Evolutionary conservation across 2,797 vertebrate species (phyloP).

Genomic region (Ceyx erithaca): DNA sequence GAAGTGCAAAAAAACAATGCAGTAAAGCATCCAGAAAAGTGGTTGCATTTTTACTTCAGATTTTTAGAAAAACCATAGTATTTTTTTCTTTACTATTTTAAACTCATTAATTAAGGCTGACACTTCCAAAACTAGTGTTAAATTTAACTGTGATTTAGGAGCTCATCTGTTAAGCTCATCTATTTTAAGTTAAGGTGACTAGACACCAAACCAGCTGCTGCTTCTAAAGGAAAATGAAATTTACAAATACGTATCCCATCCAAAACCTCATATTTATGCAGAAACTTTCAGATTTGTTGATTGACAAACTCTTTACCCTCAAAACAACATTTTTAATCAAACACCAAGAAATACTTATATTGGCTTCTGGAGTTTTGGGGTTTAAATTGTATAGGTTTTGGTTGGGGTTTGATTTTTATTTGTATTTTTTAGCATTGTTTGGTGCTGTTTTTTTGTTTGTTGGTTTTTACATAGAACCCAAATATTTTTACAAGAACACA

Average conservation of each 20-base stretch:
- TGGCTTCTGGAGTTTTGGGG: background rate
- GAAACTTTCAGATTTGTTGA: background rate
- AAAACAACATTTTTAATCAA: background rate
- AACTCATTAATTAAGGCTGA: background rate
- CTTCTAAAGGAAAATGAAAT: background rate
- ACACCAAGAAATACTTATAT: background rate
- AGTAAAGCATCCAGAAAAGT: background rate
- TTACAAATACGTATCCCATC: accelerated
- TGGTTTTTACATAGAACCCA: background rate
- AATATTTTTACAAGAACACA: background rate
- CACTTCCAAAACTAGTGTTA: background rate
- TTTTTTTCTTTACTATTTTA: background rate
- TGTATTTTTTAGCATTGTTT: background rate
- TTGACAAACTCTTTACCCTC: background rate
- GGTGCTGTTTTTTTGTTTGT: background rate
- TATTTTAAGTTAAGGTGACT: background rate
- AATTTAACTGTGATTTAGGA: background rate
- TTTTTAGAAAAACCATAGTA: background rate
- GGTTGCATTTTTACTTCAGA: background rate
- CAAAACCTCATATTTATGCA: background rate
- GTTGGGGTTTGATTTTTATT: no score
- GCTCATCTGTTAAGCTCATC: background rate
- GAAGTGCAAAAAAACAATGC: background rate
- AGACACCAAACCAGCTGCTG: background rate
- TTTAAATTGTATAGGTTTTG: background rate